A percentile compares a stretch with the other conserved stretches of the same genome.
phyloP scores from a whole-genome alignment of 2,888 invertebrate species.

The Helobdella robusta region DNA sequence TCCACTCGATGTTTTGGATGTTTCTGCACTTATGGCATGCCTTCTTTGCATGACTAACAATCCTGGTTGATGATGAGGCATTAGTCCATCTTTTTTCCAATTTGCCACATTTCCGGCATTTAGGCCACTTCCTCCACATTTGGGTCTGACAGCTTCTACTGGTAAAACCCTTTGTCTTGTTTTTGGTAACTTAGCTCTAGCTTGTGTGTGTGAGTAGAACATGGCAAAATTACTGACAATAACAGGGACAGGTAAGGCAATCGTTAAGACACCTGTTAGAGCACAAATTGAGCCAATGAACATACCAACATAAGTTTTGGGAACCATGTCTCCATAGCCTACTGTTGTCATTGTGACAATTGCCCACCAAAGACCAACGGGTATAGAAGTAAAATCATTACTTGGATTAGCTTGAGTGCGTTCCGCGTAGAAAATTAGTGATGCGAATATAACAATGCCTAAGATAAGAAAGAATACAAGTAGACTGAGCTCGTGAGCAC shows the following conservation, averaged over 20 bases:
- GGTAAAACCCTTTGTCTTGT: constrained; percentile 76
- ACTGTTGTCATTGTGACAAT: constrained; percentile 92
- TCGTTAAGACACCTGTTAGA: constrained; percentile 75
- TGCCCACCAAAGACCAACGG: constrained; percentile 90
- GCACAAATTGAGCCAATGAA: constrained; percentile 89
- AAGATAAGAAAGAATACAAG: constrained; percentile 86
- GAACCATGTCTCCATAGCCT: constrained; percentile 89
- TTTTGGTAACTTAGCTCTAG: constrained; percentile 87
- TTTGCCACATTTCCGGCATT: constrained; percentile 54
- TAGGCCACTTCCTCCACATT: constrained; percentile 55
- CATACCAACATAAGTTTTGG: constrained; percentile 89
- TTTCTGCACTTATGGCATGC: constrained; percentile 60
- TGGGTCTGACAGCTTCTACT: constrained; percentile 57
- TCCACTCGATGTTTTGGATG: constrained; percentile 51
- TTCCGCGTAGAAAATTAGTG: constrained; percentile 87
- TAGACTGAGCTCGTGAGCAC: constrained; percentile 79
- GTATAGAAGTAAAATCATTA: constrained; percentile 88
- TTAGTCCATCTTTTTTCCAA: constrained; percentile 17
- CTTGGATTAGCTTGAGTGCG: constrained; percentile 85
- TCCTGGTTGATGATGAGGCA: constrained; percentile 40
- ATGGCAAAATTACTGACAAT: constrained; percentile 93
- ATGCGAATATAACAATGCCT: constrained; percentile 90
- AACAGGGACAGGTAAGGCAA: constrained; percentile 89
- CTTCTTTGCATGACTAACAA: constrained; percentile 52
- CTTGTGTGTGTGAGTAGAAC: constrained; percentile 95